phyloP scores from a whole-genome alignment of 2,113 vertebrate genomes.

The Etheostoma cragini region DNA sequence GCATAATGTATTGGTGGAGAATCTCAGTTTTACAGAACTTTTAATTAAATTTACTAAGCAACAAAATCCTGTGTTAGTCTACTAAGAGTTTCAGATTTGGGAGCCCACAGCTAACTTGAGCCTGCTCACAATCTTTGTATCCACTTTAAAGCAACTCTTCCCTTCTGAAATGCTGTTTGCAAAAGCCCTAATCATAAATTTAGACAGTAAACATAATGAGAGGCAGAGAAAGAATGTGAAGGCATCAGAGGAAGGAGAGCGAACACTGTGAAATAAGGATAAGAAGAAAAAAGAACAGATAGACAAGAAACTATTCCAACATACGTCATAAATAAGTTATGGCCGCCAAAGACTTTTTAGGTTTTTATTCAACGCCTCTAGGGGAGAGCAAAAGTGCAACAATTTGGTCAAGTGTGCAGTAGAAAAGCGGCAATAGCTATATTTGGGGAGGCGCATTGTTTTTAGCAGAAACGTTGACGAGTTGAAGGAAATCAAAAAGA shows the following conservation, averaged over 20 bases:
- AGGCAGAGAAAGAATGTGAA: not conserved
- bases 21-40: too few relatives aligned
- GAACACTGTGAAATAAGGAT: not conserved
- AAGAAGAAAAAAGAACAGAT: not conserved
- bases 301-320: not conserved
- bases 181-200: too few relatives aligned
- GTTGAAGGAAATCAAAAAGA: not conserved
- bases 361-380: slow-evolving; percentile 3
- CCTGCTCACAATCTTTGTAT: not conserved
- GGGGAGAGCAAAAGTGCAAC: not conserved
- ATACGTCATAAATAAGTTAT: not conserved
- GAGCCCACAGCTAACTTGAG: too few relatives aligned
- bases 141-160: not conserved
- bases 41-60: too few relatives aligned
- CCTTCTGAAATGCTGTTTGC: not conserved
- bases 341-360: not conserved
- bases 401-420: not conserved
- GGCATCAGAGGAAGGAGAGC: not conserved
- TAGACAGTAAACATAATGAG: not conserved
- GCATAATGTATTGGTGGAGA: too few relatives aligned
- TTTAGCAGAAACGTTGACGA: not conserved
- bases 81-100: too few relatives aligned
- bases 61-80: too few relatives aligned
- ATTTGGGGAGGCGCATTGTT: slow-evolving; percentile 2
- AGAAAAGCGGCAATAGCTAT: slow-evolving; percentile 10